Conservation (phyloP, 2,888 invertebrate genomes). For the Tetheella fluctuosa region DNA sequence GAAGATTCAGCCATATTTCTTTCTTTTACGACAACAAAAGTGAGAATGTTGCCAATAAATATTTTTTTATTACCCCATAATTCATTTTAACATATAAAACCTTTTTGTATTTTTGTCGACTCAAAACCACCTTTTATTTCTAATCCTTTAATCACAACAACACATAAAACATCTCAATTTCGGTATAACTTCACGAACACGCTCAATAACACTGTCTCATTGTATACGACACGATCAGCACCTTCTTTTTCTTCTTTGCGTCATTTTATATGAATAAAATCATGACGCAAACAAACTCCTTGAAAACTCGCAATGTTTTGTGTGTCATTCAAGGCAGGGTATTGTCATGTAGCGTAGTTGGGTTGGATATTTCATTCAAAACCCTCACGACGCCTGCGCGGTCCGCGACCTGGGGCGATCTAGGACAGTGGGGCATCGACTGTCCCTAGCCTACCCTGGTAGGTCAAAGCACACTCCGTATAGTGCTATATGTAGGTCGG, state of each 20-base stretch:
- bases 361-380: slow-evolving; percentile 28
- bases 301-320: slow-evolving; percentile 6
- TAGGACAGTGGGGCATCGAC: slow-evolving; percentile 78
- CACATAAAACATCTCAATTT: background rate
- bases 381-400: slow-evolving; percentile 63
- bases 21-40: slow-evolving; percentile 71
- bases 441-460: slow-evolving; percentile 51
- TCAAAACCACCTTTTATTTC: background rate
- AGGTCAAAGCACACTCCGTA: slow-evolving; percentile 54
- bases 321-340: slow-evolving; percentile 12
- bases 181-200: background rate
- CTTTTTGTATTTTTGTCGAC: background rate
- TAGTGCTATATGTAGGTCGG: slow-evolving; percentile 63
- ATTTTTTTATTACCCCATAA: slow-evolving; percentile 19
- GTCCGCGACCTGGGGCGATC: slow-evolving; percentile 43
- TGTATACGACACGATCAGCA: background rate
- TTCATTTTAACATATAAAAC: background rate
- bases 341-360: slow-evolving; percentile 23
- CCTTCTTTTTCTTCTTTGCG: background rate
- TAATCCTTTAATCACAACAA: background rate
- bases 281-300: background rate
- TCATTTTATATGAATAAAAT: background rate
- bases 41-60: slow-evolving; percentile 57
- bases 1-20: slow-evolving; percentile 77
- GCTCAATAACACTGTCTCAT: background rate